Evolutionary conservation across 2,888 invertebrate species (phyloP), one percentile per base, ranked within the genome.

Genomic region (Copidosoma aretas): DNA sequence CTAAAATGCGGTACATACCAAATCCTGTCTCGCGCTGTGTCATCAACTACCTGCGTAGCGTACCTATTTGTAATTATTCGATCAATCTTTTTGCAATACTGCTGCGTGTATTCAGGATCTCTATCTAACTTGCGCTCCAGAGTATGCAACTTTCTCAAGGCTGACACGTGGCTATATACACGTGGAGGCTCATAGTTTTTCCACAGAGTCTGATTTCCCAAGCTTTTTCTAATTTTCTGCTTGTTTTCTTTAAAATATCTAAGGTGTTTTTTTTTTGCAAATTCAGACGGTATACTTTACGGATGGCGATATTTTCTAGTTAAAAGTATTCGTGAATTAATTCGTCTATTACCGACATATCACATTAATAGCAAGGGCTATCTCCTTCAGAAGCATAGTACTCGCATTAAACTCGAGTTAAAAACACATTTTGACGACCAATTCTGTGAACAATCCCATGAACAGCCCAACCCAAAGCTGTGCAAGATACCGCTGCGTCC

Each of bases 1-100:
- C 65, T 59, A 32, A 59, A 65, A 53, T 59, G 54, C 1, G 59
- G 59, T 1, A 65, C n/a, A 14, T 53, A 65, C 53, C 58, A 65
- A 46, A n/a, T 25, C 21, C 25, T 10, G 32, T 22, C 32, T 22
- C 25, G 12, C 14, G 54, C 8, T 14, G 15, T 24, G 10, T 54
- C 54, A 10, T 12, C 10, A 8, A 21, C 54, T 54, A 22, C 22
- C 19, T 54, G 8, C 24, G 54, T 19, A n/a, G n/a, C n/a, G 25
- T 24, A 54, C 14, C 56, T 25, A 17, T 32, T 32, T 25, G 10
- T 14, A 25, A 56, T 17, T 17, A 56, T 25, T 22, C 56, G 24
- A 4, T 22, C 24, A 25, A 25, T 25, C 25, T 56, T 25, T 8
- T 17, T 32, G 12, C 10, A 22, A 54, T 54, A 24, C 22, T 22